phyloP scores from a whole-genome alignment of 2,797 vertebrate genomes.

The Tiaroga cobitis region DNA sequence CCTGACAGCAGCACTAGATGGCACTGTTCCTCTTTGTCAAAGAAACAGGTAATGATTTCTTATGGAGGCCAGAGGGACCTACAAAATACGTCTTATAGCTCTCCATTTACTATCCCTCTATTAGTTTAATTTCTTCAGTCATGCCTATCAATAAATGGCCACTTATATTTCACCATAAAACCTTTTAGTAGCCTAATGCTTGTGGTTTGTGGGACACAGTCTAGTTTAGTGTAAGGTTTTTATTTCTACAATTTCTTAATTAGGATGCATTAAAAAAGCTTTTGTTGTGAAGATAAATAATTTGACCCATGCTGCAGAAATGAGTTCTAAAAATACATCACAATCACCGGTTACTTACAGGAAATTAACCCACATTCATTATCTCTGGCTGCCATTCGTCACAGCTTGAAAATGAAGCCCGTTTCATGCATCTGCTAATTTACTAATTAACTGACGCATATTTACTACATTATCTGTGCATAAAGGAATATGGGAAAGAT shows the following conservation, averaged over 20 bases:
- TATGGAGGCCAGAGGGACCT: not conserved
- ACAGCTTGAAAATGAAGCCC: conserved; percentile 44
- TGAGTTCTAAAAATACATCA: conserved; percentile 48
- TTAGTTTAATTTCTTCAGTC: conserved; percentile 14
- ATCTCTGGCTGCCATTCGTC: conserved; percentile 67
- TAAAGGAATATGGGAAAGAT: not conserved
- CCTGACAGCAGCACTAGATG: conserved; percentile 70
- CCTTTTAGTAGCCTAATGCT: not conserved
- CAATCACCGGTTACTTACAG: conserved; percentile 47
- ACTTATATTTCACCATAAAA: conserved; percentile 25
- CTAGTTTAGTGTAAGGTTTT: not conserved
- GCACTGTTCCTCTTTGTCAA: conserved; percentile 74
- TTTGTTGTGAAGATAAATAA: conserved; percentile 17
- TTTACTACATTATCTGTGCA: conserved; percentile 1
- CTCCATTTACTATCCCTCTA: not conserved
- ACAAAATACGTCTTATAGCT: not conserved
- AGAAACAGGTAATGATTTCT: not conserved
- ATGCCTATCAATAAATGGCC: conserved; percentile 5
- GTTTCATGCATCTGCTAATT: conserved; percentile 34
- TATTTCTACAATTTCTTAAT: not conserved
- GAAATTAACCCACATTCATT: conserved; percentile 60
- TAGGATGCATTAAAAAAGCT: conserved; percentile 52
- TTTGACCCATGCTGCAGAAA: conserved; percentile 26
- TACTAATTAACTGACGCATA: conserved; percentile 36
- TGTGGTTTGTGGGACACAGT: not conserved